Conservation (phyloP, 2,797 vertebrate species). For the Pelobates cultripes region DNA sequence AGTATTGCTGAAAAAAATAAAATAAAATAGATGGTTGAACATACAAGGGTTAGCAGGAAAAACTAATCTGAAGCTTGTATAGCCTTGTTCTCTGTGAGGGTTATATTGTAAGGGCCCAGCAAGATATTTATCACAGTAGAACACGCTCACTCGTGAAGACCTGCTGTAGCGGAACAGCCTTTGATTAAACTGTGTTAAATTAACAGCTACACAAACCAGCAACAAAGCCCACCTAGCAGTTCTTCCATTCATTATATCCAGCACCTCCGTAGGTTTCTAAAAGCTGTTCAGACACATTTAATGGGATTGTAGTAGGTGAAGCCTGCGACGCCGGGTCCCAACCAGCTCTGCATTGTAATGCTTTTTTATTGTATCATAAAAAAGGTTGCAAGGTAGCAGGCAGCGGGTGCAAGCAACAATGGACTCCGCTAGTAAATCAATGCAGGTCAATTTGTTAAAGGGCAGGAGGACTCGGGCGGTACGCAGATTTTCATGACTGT, state of each 20-base stretch:
- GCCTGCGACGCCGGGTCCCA: not conserved
- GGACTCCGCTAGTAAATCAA: not conserved
- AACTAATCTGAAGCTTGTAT: fast-evolving
- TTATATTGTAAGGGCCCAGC: fast-evolving
- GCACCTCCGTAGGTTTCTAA: not conserved
- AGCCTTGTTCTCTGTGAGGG: slow-evolving; percentile 3
- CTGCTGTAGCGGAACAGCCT: slow-evolving; percentile 7
- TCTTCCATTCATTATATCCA: slow-evolving; percentile 24
- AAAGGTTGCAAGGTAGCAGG: not conserved
- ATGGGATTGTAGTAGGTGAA: not conserved
- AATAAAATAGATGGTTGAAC: too few relatives aligned
- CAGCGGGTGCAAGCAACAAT: not conserved
- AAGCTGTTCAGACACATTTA: not conserved
- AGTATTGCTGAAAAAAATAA: too few relatives aligned
- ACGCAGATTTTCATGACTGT: slow-evolving; percentile 12
- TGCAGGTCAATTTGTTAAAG: slow-evolving; percentile 2
- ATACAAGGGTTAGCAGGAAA: not conserved
- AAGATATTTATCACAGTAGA: slow-evolving; percentile 4
- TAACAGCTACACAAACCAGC: slow-evolving; percentile 20
- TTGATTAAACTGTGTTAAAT: not conserved
- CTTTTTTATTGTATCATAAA: slow-evolving; percentile 8
- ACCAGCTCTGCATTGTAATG: not conserved
- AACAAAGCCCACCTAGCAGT: slow-evolving; percentile 32
- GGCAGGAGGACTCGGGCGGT: not conserved
- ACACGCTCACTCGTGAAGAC: not conserved